Evolutionary conservation across 2,888 invertebrate genomes (phyloP), one percentile per base, ranked within the genome.

Genomic region (Epiblema foenella): DNA sequence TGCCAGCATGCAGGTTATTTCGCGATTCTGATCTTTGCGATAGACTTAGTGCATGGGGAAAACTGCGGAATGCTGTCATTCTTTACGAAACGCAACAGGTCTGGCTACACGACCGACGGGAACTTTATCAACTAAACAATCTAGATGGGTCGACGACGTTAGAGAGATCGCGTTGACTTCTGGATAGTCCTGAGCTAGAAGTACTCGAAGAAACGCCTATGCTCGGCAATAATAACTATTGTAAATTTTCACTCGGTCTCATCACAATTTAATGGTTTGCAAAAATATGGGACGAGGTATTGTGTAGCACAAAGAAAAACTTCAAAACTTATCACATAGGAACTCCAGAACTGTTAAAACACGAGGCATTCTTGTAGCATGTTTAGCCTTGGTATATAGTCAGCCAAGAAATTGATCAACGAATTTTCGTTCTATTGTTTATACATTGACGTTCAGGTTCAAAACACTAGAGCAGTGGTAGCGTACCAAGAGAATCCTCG

Each of bases 1-100:
- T 66, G 80, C 83, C 83, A 84, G 78, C 46, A 56, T 67, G 58
- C 67, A 74, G 64, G 75, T 76, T 76, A 78, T 78, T 78, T 77
- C 77, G 72, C 65, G 77, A 75, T 79, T 77, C 74, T 77, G 75
- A 80, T 77, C 66, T 67, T 29, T 63, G 58, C 54, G 58, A 52
- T 39, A 56, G 33, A 10, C 52, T n/a, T 20, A 54, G 15, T 39
- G 64, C 54, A 57, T 17, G 4, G 18, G 17, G 60, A n/a, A 46
- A 58, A 12, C 37, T 15, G 20, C 4, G 54, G 54, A 54, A 64
- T 54, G 64, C 52, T 39, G n/a, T 54, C 39, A 54, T 52, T 63
- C 33, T 51, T 37, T 59, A 9, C 5, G 24, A 11, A 11, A 63
- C 15, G 39, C 39, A 54, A 64, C 64, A 39, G 52, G 54, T 52